phyloP scores from a whole-genome alignment of 2,888 invertebrate genomes.

The Pachydiplax longipennis region DNA sequence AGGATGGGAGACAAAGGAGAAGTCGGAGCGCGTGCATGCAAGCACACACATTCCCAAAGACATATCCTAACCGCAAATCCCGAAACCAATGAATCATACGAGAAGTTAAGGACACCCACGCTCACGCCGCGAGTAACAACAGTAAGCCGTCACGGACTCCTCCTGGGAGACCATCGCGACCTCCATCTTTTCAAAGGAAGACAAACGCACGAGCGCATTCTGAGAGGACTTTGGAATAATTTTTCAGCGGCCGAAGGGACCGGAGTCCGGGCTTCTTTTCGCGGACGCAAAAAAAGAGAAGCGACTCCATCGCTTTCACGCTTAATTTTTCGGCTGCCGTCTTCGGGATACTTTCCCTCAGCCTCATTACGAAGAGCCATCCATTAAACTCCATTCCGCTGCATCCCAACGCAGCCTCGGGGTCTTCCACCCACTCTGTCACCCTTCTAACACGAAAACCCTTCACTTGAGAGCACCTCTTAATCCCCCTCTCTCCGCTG shows the following conservation, averaged over 20 bases:
- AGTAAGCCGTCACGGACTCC: neutral
- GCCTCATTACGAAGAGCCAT: neutral
- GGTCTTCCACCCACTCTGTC: neutral
- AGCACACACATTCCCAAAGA: neutral
- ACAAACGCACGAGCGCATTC: neutral
- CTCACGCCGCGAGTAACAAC: neutral
- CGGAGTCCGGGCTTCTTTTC: neutral
- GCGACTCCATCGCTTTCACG: neutral
- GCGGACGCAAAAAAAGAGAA: neutral
- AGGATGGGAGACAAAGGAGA: neutral
- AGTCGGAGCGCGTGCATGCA: neutral
- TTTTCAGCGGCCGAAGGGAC: neutral
- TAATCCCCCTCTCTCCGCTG: neutral
- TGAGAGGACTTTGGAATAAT: neutral
- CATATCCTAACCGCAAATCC: neutral
- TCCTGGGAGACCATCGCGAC: neutral
- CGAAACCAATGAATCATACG: neutral
- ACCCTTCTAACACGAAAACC: neutral
- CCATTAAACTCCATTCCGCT: neutral
- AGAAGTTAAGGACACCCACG: neutral
- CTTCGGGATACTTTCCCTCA: neutral
- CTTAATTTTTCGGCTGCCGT: neutral
- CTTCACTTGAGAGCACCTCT: neutral
- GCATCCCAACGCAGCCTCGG: neutral
- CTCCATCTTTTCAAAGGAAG: neutral